Percentiles rank a stretch among this genome's conserved stretches.
These are phyloP conservation scores for Trachemys scripta DNA, from an alignment of 2,113 vertebrate genomes.

Conservation along the genomic window DNA sequence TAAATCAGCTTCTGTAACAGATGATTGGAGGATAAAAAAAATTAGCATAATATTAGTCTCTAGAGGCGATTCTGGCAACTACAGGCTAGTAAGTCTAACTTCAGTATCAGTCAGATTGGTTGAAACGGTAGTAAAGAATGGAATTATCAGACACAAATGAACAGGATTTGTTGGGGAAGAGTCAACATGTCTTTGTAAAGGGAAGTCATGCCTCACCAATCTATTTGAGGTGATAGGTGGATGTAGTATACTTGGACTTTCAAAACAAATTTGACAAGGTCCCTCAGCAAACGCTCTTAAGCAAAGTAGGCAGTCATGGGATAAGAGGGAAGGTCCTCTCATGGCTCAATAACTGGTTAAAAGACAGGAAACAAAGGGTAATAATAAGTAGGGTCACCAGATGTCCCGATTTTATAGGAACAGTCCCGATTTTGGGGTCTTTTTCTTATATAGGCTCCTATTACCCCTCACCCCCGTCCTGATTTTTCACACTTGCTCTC, in stretches of 20 bases:
- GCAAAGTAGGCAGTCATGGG: neutral
- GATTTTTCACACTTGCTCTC: too few species aligned
- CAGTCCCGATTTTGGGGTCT: too few species aligned
- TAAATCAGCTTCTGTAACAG: neutral
- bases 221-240: neutral
- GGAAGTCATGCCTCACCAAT: neutral
- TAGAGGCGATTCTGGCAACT: neutral
- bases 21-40: neutral
- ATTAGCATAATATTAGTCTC: neutral
- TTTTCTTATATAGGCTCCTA: too few species aligned
- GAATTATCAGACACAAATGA: neutral
- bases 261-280: neutral
- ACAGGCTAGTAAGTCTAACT: neutral
- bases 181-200: neutral
- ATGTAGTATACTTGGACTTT: neutral
- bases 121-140: neutral
- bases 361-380: neutral
- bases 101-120: neutral
- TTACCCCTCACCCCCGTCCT: too few species aligned
- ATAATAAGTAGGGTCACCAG: neutral
- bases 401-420: too few species aligned
- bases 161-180: neutral
- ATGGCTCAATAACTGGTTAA: neutral
- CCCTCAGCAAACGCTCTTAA: neutral
- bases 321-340: neutral